Percentiles rank a stretch among this genome's conserved stretches.
phyloP scores from a whole-genome alignment of 2,797 vertebrate genomes.

The Thunnus albacares region DNA sequence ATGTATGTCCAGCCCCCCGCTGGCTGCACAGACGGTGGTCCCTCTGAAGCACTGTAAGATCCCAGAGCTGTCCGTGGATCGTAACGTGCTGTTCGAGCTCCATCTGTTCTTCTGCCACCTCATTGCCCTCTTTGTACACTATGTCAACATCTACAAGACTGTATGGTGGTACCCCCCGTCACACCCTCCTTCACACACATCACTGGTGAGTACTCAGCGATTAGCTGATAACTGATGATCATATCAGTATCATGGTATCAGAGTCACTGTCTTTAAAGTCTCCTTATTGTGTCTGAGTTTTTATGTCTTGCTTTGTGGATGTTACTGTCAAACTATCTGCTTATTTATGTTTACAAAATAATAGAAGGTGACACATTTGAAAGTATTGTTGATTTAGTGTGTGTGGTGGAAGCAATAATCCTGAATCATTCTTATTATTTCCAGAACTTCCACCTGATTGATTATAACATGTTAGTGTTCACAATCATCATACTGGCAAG shows the following conservation, averaged over 20 bases:
- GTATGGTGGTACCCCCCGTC: conserved; percentile 99
- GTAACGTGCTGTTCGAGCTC: conserved; percentile 94
- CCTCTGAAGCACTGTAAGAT: conserved; percentile 98
- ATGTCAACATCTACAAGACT: conserved; percentile 99
- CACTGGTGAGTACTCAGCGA: conserved; percentile 88
- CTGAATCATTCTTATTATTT: conserved; percentile 19
- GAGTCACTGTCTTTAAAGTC: neutral
- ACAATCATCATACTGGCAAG: conserved; percentile 95
- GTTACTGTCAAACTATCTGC: too few relatives aligned
- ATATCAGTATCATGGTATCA: neutral
- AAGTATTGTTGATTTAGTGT: neutral
- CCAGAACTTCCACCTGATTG: conserved; percentile 99
- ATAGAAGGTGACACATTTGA: neutral
- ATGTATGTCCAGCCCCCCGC: conserved; percentile 94
- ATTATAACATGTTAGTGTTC: conserved; percentile 98
- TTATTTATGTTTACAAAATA: neutral
- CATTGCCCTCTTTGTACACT: conserved; percentile 96
- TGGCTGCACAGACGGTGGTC: conserved; percentile 95
- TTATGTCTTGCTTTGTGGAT: neutral
- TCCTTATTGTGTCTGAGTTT: neutral
- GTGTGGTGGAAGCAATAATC: neutral
- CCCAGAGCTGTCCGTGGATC: conserved; percentile 94
- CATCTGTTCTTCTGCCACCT: conserved; percentile 98
- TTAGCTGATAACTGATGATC: neutral
- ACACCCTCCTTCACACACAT: conserved; percentile 96